Percentiles rank a stretch among this genome's conserved stretches.
phyloP scores from a whole-genome alignment of 2,888 invertebrate genomes.

The Hyalella azteca region DNA sequence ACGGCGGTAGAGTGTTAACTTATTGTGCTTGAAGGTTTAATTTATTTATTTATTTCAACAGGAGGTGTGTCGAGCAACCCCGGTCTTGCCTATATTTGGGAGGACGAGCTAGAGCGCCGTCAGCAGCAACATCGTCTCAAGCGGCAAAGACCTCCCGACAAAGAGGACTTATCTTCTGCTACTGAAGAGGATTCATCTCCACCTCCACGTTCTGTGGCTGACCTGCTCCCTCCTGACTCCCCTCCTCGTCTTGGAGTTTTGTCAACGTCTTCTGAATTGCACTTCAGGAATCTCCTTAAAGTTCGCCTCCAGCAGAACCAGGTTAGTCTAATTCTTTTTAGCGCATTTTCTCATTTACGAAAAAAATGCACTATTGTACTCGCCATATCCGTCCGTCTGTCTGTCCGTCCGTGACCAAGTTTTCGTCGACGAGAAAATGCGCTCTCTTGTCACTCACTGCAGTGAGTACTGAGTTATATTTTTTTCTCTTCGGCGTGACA shows the following conservation, averaged over 20 bases:
- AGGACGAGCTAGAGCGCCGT: conserved; percentile 53
- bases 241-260: conserved; percentile 46
- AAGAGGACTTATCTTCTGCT: conserved; percentile 30
- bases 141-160: conserved; percentile 39
- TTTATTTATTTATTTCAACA: neutral
- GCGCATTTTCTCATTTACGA: neutral
- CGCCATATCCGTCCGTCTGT: neutral
- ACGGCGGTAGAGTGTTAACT: too few species aligned
- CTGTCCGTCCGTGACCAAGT: neutral
- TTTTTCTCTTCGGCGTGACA: too few species aligned
- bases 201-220: conserved; percentile 10
- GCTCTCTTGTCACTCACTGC: neutral
- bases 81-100: conserved; percentile 57
- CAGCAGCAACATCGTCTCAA: conserved; percentile 40
- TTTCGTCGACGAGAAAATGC: neutral
- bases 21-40: too few species aligned
- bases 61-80: conserved; percentile 55
- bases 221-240: conserved; percentile 50
- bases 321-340: neutral
- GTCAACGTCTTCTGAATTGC: conserved; percentile 47
- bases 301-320: conserved; percentile 22
- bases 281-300: conserved; percentile 45
- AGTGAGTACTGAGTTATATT: neutral
- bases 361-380: neutral
- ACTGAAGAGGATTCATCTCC: conserved; percentile 29